Evolutionary conservation across 2,113 vertebrate genomes (phyloP), one percentile per base, ranked within the genome.

Genomic region (Cygnus atratus): DNA sequence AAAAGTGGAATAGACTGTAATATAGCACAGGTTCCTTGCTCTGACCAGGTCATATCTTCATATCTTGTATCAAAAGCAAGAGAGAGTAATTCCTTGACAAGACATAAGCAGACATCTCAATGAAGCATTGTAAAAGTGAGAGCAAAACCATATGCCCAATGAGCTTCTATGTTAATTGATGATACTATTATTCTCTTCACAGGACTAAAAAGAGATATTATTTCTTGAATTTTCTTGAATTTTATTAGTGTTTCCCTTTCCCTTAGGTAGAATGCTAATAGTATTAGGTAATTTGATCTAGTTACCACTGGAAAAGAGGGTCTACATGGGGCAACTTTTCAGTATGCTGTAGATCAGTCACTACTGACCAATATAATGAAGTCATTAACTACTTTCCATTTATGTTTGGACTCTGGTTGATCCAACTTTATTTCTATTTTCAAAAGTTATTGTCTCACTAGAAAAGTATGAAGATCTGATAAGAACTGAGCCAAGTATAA

Each of bases 381-480:
- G 70, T 81, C 28, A n/a, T 35, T 22, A 91, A 6, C n/a, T 70
- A 26, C 54, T 43, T 43, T 54, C 35, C 35, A 72, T 39, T 71
- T 72, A 39, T 31, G 18, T 29, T 31, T 77, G 15, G 13, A 31
- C 18, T 78, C 87, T 8, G 75, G 25, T 26, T 77, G 48, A 75
- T 91, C 17, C 65, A 78, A 50, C 9, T 75, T 63, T 84, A 44
- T 95, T 86, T 95, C 65, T 84, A 3, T 78, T 89, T 75, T 78
- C 33, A 78, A 71, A 52, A 44, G 28, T 71, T 44, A 63, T 59
- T 81, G n/a, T 75, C 68, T 91, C n/a, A 91, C 61, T 75, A 35
- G 77, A 84, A 95, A 91, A 75, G 17, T 43, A 92, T 91, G 87
- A 92, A 62, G n/a, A 74, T 81, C 76, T 95, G 78, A 82, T 75